Base-by-base conservation (phyloP, 2,113 vertebrate species). In the Misgurnus mizolepis region DNA sequence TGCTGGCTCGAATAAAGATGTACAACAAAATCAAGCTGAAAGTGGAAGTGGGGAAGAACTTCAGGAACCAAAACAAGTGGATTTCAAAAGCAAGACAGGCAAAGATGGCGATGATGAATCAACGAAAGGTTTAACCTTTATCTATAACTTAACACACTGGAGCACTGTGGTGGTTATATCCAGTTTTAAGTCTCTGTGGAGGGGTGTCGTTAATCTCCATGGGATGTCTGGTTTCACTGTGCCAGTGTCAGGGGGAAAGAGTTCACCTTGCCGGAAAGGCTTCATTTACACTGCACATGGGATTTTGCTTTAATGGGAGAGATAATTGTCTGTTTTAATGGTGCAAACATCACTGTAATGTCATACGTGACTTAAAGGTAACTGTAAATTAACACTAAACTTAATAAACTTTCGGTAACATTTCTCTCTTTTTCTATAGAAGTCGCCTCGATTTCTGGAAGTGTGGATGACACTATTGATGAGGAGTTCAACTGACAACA, bases 361-460 rank as follows among this genome's bases (percentile, higher is more conserved):
- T 34, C 27, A 34, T 34, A 2, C 27, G 1, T 34, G 27, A 3
- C 27, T 34, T 34, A 34, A 34, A 34, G 27, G 27, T 34, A 34
- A 34, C 27, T 3, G 27, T 34, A 34, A 34, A 34, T 34, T 34
- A 22, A 22, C 22, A 22, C 22, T 22, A 22, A 22, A 22, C 22
- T 22, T 22, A 34, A 34, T 34, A 34, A 34, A 34, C 27, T 34
- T 34, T 34, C 27, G 27, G 3, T 34, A 2, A 34, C 27, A 34
- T 3, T 39, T 65, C 0, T 34, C 58, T 61, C 3, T 27, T 7
- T 34, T 53, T 65, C 27, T 76, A 50, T 43, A 94, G 93, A 94
- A 88, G 90, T 87, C 49, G 91, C 91, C 41, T 94, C 93, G 4
- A 92, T 93, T 87, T 94, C 93, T 83, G 93, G 90, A 89, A 94